Conservation (phyloP, 2,888 invertebrate genomes). For the Eueremaeus valkanovi region DNA sequence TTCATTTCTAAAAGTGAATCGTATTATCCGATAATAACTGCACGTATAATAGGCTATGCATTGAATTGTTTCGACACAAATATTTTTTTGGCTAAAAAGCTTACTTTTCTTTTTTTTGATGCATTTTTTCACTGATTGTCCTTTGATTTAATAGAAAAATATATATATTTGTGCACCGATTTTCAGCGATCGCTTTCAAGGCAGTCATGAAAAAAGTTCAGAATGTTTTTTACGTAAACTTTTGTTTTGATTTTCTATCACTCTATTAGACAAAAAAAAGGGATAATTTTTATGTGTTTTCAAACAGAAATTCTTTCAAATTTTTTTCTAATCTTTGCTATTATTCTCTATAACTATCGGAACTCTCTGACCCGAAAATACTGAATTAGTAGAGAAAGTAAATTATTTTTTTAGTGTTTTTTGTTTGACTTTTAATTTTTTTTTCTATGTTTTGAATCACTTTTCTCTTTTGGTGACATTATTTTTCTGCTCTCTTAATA, state of each 20-base stretch:
- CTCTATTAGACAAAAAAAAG: background rate
- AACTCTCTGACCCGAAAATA: constrained; percentile 22
- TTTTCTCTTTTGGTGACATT: background rate
- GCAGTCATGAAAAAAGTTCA: background rate
- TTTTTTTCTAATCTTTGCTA: background rate
- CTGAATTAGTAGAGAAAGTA: background rate
- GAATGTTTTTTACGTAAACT: background rate
- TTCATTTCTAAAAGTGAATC: too few relatives aligned
- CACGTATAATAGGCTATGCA: too few relatives aligned
- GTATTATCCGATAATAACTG: too few relatives aligned
- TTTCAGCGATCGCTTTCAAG: background rate
- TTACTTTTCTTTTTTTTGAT: too few relatives aligned
- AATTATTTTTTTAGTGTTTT: background rate
- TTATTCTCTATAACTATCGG: background rate
- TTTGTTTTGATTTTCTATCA: background rate
- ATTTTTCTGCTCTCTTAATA: constrained; percentile 13
- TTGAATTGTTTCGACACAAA: too few relatives aligned
- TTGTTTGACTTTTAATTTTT: background rate
- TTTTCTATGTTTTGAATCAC: background rate
- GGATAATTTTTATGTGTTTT: background rate
- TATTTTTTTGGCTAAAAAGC: too few relatives aligned
- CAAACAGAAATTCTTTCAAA: background rate
- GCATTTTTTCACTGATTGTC: too few relatives aligned
- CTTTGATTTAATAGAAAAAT: too few relatives aligned
- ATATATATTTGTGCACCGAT: background rate